phyloP scores from a whole-genome alignment of 2,797 vertebrate species.

The Protonibea diacanthus region DNA sequence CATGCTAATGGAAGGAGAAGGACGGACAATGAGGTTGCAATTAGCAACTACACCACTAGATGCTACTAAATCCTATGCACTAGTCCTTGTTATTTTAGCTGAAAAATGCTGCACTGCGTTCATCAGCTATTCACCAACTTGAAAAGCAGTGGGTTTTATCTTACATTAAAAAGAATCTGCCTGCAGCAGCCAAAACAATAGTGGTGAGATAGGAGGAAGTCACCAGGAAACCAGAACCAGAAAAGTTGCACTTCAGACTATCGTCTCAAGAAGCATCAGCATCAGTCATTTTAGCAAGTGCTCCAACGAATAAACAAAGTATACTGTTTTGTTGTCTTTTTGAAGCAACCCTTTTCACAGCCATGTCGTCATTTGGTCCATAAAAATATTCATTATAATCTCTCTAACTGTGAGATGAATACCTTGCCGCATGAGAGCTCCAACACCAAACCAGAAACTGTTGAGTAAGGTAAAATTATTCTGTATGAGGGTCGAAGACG shows the following conservation, averaged over 20 bases:
- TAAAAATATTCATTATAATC: background rate
- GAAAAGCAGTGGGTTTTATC: background rate
- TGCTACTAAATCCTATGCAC: no score
- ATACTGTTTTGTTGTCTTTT: background rate
- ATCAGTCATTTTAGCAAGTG: background rate
- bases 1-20: no score
- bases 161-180: background rate
- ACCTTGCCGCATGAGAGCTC: constrained; percentile 99
- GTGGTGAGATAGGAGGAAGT: background rate
- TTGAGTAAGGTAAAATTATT: constrained; percentile 99
- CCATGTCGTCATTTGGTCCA: background rate
- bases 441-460: constrained; percentile 99
- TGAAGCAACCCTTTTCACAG: background rate
- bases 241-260: no score
- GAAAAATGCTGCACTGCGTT: background rate
- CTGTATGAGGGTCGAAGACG: constrained; percentile 94
- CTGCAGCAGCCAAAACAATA: background rate
- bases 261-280: background rate
- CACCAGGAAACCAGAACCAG: no score
- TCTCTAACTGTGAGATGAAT: constrained; percentile 74
- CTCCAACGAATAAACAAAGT: background rate
- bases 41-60: no score
- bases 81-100: background rate
- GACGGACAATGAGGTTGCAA: no score
- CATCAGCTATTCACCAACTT: background rate